phyloP scores from a whole-genome alignment of 2,888 invertebrate genomes.

The Acrobasis suavella region DNA sequence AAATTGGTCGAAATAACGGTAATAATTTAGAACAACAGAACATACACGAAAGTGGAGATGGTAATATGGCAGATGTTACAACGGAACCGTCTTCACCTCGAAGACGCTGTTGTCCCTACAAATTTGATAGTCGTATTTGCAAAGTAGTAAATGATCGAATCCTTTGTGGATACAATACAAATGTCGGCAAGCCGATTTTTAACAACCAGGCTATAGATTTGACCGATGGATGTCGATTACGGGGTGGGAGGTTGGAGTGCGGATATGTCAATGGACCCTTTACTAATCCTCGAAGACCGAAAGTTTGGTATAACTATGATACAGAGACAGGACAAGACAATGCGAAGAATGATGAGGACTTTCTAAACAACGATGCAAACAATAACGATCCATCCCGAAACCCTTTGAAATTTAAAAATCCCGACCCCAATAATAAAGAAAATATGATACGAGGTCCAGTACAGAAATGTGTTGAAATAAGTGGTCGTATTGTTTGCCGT shows the following conservation, averaged over 20 bases:
- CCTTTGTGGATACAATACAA: slow-evolving; percentile 63
- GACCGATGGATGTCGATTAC: slow-evolving; percentile 55
- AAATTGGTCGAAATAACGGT: background rate
- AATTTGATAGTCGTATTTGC: slow-evolving; percentile 57
- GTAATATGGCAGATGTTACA: background rate
- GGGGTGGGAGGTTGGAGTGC: slow-evolving; percentile 64
- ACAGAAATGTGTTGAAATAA: slow-evolving; percentile 48
- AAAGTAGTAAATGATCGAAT: slow-evolving; percentile 56
- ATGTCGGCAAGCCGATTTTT: slow-evolving; percentile 44
- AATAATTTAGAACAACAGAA: slow-evolving; percentile 7
- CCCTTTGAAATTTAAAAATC: background rate
- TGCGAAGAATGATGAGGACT: slow-evolving; percentile 14
- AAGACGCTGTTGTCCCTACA: slow-evolving; percentile 63
- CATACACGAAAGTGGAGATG: background rate
- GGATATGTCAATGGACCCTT: slow-evolving; percentile 59
- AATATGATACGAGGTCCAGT: slow-evolving; percentile 28
- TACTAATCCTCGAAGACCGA: slow-evolving; percentile 44
- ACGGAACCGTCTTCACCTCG: slow-evolving; percentile 24
- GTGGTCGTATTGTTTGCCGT: slow-evolving; percentile 52
- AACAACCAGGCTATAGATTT: slow-evolving; percentile 37
- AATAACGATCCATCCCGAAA: background rate
- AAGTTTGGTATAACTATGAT: slow-evolving; percentile 29
- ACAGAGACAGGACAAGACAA: background rate
- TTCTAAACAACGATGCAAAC: slow-evolving; percentile 8
- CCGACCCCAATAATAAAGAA: background rate